A percentile compares a stretch with the other conserved stretches of the same genome.
phyloP scores from a whole-genome alignment of 2,888 invertebrate species.

The Acleris emargana region DNA sequence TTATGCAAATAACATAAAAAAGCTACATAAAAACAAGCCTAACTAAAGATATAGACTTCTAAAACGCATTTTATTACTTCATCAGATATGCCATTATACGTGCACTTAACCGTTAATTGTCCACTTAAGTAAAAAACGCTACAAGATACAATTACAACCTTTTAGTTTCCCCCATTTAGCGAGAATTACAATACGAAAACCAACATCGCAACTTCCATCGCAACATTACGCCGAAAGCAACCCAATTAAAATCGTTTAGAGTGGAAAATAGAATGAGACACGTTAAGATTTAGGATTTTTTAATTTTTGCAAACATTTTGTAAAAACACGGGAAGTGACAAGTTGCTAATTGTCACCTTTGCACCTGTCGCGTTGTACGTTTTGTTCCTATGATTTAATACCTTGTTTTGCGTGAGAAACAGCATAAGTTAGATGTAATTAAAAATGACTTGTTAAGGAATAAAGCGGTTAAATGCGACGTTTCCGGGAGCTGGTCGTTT shows the following conservation, averaged over 20 bases:
- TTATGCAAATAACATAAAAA: no score
- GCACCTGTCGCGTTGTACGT: slow-evolving; percentile 62
- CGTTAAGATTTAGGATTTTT: not conserved
- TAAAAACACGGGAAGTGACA: slow-evolving; percentile 64
- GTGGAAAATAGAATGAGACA: not conserved
- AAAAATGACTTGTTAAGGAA: slow-evolving; percentile 24
- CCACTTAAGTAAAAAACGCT: slow-evolving; percentile 23
- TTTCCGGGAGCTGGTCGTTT: slow-evolving; percentile 1
- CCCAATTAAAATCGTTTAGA: not conserved
- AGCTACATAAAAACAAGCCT: not conserved
- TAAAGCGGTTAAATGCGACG: slow-evolving; percentile 2
- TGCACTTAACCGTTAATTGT: slow-evolving; percentile 22
- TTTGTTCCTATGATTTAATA: slow-evolving; percentile 36
- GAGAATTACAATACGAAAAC: not conserved
- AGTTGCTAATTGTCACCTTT: slow-evolving; percentile 72
- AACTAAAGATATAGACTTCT: not conserved
- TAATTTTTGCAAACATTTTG: not conserved
- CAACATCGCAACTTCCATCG: not conserved
- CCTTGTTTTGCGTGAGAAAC: slow-evolving; percentile 37
- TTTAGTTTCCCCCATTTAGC: slow-evolving; percentile 18
- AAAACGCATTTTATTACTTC: slow-evolving; percentile 3
- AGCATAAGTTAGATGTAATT: slow-evolving; percentile 34
- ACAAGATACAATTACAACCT: slow-evolving; percentile 14
- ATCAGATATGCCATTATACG: slow-evolving; percentile 8
- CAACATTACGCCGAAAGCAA: not conserved